Base-by-base conservation (phyloP, 2,113 vertebrate species). In the Rhineura floridana region DNA sequence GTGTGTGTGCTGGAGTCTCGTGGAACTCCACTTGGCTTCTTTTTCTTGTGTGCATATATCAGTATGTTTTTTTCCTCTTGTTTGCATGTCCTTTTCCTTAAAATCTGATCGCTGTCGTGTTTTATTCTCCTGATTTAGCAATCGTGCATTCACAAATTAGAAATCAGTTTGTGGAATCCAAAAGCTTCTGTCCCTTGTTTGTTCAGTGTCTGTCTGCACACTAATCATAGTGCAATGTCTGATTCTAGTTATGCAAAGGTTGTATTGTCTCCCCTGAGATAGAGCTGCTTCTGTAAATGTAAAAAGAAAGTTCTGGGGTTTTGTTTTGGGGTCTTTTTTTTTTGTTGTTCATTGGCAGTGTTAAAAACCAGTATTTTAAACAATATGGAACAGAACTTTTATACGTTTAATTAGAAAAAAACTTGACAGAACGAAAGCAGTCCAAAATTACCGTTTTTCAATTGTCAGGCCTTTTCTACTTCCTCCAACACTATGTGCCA, bases 361-460 rank as follows among this genome's bases (percentile, higher is more conserved):
- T 92, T 70, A 4, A 94, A 93, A 95, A 93, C 82, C 93, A 92
- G 83, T 95, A 93, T 55, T 92, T 94, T 96, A 94, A 28, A 77
- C 30, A 50, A 48, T 50, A 36, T 75, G 52, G 42, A 44, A 90
- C 90, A 91, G 87, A 91, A 85, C 92, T 94, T 92, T 95, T 95
- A 91, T 95, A 95, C 69, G 85, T 89, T 94, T 94, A 96, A 92
- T 93, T 94, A 90, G 93, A 90, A 76, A 73, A 39, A 91, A 90
- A 81, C 81, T 84, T 91, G 89, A 93, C 59, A 39, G 86, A 93
- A 48, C 75, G 85, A 91, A 95, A 95, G 19, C 92, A 86, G 91
- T 87, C 80, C 85, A 89, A 82, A 81, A 90, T 69, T n/a, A 63
- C 11, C 6, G 70, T 63, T 81, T 81, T 78, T 91, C 83, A 93